phyloP scores from a whole-genome alignment of 2,888 invertebrate genomes.

The Sclerodermus sp. region DNA sequence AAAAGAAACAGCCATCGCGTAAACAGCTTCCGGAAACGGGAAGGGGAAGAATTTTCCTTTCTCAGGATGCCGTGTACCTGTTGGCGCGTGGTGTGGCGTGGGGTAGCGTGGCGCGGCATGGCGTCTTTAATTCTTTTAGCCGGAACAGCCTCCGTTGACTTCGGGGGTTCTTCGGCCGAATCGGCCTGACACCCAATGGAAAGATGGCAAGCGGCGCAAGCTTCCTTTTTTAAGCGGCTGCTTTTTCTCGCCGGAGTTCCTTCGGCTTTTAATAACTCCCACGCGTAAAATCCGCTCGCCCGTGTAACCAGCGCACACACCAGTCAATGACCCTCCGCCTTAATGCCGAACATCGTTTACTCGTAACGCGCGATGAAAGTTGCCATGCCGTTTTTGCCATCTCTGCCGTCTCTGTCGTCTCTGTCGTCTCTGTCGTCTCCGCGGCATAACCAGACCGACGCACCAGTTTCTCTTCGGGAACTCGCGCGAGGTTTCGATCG shows the following conservation, averaged over 20 bases:
- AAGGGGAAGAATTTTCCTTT: neutral
- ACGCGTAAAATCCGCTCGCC: constrained; percentile 26
- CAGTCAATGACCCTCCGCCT: constrained; percentile 49
- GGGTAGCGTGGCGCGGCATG: neutral
- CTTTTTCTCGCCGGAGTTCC: constrained; percentile 33
- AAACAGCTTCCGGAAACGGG: neutral
- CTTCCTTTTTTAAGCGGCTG: constrained; percentile 27
- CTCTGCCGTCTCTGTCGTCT: too few relatives aligned
- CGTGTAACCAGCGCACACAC: constrained; percentile 20
- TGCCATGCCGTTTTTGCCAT: too few relatives aligned
- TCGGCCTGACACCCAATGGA: constrained; percentile 23
- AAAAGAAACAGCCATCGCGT: too few relatives aligned
- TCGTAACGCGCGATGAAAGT: constrained; percentile 8
- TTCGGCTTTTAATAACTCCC: constrained; percentile 47
- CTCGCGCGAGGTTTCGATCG: too few relatives aligned
- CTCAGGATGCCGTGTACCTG: too few relatives aligned
- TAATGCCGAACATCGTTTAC: constrained; percentile 40
- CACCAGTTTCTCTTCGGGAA: too few relatives aligned
- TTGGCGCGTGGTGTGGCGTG: too few relatives aligned
- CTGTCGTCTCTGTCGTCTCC: too few relatives aligned
- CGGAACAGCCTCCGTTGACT: too few relatives aligned
- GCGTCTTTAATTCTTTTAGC: constrained; percentile 1
- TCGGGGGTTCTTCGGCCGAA: neutral
- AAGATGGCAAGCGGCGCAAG: constrained; percentile 21
- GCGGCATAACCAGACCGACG: too few relatives aligned